These are phyloP conservation scores for Bos indicus DNA, from an alignment of 2,113 vertebrate genomes.

Conservation along the genomic window DNA sequence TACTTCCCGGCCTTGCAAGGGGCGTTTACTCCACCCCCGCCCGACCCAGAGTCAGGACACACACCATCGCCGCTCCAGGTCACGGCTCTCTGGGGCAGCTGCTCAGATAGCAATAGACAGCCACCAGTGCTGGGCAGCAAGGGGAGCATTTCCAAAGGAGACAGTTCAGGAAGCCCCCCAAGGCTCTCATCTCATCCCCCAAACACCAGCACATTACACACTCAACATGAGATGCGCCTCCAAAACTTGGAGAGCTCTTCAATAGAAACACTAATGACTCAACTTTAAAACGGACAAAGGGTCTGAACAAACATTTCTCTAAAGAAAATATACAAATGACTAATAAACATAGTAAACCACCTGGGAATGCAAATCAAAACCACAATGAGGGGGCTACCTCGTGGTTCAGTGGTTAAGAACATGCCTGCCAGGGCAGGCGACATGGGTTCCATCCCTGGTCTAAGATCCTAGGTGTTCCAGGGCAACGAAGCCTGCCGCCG, in stretches of 20 bases:
- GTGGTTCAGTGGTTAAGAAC: fast-evolving
- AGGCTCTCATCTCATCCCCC: neutral
- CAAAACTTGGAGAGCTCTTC: neutral
- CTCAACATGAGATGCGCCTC: neutral
- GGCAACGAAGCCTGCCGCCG: fast-evolving
- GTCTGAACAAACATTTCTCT: neutral
- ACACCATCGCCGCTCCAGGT: neutral
- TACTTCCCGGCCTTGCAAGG: neutral
- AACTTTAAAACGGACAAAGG: neutral
- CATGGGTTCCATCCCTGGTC: fast-evolving
- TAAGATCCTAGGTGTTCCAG: neutral
- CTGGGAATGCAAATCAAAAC: neutral
- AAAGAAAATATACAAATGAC: neutral
- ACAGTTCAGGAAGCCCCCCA: neutral
- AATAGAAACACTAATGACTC: neutral
- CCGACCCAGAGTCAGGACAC: neutral
- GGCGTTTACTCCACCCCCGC: neutral
- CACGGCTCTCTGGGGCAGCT: neutral
- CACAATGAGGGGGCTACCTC: neutral
- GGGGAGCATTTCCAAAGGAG: neutral
- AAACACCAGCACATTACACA: neutral
- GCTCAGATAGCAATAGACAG: neutral
- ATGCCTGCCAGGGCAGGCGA: neutral
- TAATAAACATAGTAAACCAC: neutral
- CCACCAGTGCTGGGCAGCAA: neutral